Percentiles rank a stretch among this genome's conserved stretches.
Evolutionary conservation across 2,113 vertebrate species (phyloP).

Genomic region (Symphodus melops): DNA sequence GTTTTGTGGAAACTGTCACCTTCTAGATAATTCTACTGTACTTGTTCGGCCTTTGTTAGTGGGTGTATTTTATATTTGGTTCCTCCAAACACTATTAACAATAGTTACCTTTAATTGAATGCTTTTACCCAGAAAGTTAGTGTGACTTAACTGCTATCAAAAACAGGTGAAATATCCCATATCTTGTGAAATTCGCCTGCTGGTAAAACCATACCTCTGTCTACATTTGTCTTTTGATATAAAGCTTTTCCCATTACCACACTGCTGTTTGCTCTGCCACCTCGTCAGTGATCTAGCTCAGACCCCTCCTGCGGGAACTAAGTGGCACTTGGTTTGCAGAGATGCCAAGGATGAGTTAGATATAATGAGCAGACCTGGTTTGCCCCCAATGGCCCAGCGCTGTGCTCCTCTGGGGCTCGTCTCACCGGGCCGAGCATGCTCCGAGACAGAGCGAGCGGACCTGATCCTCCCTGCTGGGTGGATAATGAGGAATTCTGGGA

Average conservation of each 20-base stretch:
- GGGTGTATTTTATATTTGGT: background rate
- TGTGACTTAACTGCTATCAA: background rate
- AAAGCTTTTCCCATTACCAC: slow-evolving; percentile 75
- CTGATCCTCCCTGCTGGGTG: slow-evolving; percentile 80
- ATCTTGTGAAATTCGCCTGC: slow-evolving; percentile 11
- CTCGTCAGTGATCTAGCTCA: slow-evolving; percentile 77
- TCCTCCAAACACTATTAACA: slow-evolving; percentile 20
- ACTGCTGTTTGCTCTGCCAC: slow-evolving; percentile 79
- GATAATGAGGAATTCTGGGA: slow-evolving; percentile 88
- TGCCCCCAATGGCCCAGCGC: slow-evolving; percentile 79
- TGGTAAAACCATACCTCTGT: slow-evolving; percentile 25
- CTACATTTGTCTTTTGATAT: slow-evolving; percentile 66
- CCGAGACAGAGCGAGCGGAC: slow-evolving; percentile 76
- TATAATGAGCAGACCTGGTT: slow-evolving; percentile 85
- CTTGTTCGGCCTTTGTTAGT: slow-evolving; percentile 11
- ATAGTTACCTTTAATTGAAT: slow-evolving; percentile 11
- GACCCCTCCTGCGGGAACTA: slow-evolving; percentile 81
- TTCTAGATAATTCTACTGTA: background rate
- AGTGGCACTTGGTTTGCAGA: slow-evolving; percentile 86
- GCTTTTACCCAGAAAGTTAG: slow-evolving; percentile 28
- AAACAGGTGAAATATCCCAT: background rate
- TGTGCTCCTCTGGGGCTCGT: slow-evolving; percentile 78
- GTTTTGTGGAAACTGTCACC: slow-evolving; percentile 12
- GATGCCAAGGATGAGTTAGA: slow-evolving; percentile 85
- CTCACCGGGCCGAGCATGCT: slow-evolving; percentile 76